Evolutionary conservation across 2,888 invertebrate genomes (phyloP), one percentile per base, ranked within the genome.

Genomic region (Melinaea menophilus): DNA sequence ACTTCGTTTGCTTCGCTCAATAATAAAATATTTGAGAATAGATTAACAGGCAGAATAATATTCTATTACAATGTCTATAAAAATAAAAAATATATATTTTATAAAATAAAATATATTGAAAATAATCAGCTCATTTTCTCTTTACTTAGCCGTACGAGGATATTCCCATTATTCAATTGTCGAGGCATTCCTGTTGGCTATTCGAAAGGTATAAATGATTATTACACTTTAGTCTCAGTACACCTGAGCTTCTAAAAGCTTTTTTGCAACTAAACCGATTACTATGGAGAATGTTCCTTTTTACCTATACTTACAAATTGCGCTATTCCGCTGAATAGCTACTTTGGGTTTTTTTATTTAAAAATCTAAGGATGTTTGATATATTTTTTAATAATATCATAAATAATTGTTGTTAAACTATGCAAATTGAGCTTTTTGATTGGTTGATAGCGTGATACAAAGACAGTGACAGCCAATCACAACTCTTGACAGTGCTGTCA

Each of bases 231-330:
- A 62, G 62, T 67, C 67, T 65, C 67, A 55, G 62, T 58, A 65
- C 67, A 67, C 67, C 67, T 67, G 67, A 65, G 67, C 67, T 58
- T 65, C 67, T 67, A 65, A 67, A 67, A 65, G 67, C 67, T 65
- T 67, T 67, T 67, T 67, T 67, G 51, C 59, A 63, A 59, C 61
- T 57, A 59, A 66, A 57, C 66, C 63, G 66, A 66, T 64, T 66
- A 66, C 61, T 54, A 59, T 46, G 61, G 59, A 59, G 56, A 63
- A 59, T 63, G 59, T 41, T 22, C 51, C 56, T 45, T 56, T 59
- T 51, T 51, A 56, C 56, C 56, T 34, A 56, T 56, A 56, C 59
- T 56, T 63, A 51, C 56, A 55, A 55, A 55, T 46, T 46, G 22
- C 56, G 55, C 56, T 54, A 62, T 58, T 58, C 13, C 9, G 22